A percentile compares a stretch with the other conserved stretches of the same genome.
These are phyloP conservation scores for Pantherophis alleghaniensis DNA, from an alignment of 2,797 vertebrate genomes.

Conservation along the genomic window DNA sequence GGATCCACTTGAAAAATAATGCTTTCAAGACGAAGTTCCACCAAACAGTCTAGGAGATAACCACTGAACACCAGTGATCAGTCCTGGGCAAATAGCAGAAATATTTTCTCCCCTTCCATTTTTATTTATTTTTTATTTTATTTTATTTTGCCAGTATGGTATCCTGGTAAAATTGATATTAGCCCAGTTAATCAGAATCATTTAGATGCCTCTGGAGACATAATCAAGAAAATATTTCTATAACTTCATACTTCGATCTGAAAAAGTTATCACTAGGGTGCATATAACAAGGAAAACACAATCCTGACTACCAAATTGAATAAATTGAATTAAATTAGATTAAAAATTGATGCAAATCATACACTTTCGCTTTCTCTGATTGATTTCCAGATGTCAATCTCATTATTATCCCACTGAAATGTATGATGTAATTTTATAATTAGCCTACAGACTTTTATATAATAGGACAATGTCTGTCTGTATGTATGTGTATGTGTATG, in stretches of 20 bases:
- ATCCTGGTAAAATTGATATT: background rate
- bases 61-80: background rate
- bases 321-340: background rate
- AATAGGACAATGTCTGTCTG: background rate
- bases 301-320: background rate
- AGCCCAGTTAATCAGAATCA: background rate
- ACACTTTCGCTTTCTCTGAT: background rate
- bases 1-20: background rate
- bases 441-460: background rate
- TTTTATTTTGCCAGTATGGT: background rate
- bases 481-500: too few species aligned
- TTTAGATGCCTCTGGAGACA: background rate
- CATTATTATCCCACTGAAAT: background rate
- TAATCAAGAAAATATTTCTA: background rate
- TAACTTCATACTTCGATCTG: background rate
- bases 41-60: background rate
- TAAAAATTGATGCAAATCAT: background rate
- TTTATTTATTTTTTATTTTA: background rate
- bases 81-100: background rate
- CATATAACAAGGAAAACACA: background rate
- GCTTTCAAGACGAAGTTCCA: background rate
- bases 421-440: background rate
- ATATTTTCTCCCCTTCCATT: background rate
- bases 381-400: background rate
- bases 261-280: background rate